phyloP scores from a whole-genome alignment of 2,888 invertebrate genomes.

The Melangyna quadrimaculata region DNA sequence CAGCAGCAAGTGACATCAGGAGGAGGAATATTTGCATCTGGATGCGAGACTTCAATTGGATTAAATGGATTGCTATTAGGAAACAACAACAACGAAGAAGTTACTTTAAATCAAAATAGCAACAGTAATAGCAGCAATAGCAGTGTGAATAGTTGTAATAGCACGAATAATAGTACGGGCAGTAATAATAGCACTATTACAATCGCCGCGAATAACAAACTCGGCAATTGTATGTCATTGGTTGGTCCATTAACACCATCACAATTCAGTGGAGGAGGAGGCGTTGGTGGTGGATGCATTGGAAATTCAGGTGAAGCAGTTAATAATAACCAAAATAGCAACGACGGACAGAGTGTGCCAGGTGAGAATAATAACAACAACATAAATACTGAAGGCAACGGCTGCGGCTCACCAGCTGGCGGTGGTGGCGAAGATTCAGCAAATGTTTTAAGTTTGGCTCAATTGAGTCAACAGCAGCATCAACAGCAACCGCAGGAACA shows the following conservation, averaged over 20 bases:
- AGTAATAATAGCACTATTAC: conserved; percentile 53
- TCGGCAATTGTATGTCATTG: conserved; percentile 64
- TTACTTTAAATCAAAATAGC: conserved; percentile 61
- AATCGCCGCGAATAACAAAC: conserved; percentile 35
- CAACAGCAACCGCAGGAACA: conserved; percentile 53
- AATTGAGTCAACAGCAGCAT: conserved; percentile 55
- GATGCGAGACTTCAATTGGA: conserved; percentile 51
- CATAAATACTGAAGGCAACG: conserved; percentile 29
- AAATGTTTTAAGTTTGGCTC: conserved; percentile 49
- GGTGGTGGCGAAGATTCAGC: conserved; percentile 22
- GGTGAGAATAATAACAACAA: neutral
- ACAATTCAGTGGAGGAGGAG: conserved; percentile 64
- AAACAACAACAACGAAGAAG: conserved; percentile 62
- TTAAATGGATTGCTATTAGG: conserved; percentile 54
- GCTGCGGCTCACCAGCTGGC: conserved; percentile 10
- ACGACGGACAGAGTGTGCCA: conserved; percentile 38
- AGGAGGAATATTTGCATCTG: conserved; percentile 36
- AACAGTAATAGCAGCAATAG: conserved; percentile 69
- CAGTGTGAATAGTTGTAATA: conserved; percentile 62
- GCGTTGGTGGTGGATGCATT: conserved; percentile 39
- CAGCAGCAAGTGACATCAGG: conserved; percentile 44
- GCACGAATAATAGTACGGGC: conserved; percentile 64
- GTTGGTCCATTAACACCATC: conserved; percentile 64
- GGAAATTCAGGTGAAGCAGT: conserved; percentile 22
- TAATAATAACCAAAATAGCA: conserved; percentile 50